These are phyloP conservation scores for Cottoperca gobio DNA, from an alignment of 2,797 vertebrate species.

Conservation along the genomic window DNA sequence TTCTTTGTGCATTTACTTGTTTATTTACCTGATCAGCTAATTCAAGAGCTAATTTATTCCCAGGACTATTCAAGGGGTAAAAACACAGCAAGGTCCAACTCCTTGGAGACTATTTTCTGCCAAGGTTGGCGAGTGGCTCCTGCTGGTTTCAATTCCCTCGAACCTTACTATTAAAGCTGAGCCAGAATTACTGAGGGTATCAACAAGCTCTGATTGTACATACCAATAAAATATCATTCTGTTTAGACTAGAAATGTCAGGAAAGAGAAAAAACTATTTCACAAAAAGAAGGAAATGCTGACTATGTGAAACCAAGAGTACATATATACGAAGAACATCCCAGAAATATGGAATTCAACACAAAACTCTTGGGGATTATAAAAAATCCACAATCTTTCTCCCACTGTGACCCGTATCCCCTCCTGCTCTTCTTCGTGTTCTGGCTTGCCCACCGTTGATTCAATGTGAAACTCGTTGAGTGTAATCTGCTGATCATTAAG, in stretches of 20 bases:
- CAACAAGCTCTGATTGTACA: constrained; percentile 12
- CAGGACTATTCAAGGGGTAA: constrained; percentile 15
- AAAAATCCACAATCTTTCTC: background rate
- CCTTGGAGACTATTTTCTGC: constrained; percentile 12
- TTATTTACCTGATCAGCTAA: constrained; percentile 4
- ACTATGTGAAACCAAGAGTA: background rate
- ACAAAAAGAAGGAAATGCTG: background rate
- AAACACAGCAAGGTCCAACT: constrained; percentile 30
- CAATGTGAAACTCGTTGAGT: background rate
- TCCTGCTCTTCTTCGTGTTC: background rate
- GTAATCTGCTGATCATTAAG: background rate
- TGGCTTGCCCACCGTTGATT: background rate
- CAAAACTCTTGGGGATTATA: background rate
- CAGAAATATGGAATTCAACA: background rate
- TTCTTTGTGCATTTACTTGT: constrained; percentile 4
- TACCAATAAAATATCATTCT: background rate
- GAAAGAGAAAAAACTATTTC: background rate
- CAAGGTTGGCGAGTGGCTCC: constrained; percentile 30
- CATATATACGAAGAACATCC: background rate
- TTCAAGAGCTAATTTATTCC: constrained; percentile 26
- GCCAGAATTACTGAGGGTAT: constrained; percentile 36
- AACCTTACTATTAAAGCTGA: constrained; percentile 31
- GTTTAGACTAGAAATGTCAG: background rate
- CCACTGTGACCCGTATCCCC: background rate
- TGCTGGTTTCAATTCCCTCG: constrained; percentile 42